Conservation (phyloP, 2,888 invertebrate genomes). For the Dicranocentrus wangi region DNA sequence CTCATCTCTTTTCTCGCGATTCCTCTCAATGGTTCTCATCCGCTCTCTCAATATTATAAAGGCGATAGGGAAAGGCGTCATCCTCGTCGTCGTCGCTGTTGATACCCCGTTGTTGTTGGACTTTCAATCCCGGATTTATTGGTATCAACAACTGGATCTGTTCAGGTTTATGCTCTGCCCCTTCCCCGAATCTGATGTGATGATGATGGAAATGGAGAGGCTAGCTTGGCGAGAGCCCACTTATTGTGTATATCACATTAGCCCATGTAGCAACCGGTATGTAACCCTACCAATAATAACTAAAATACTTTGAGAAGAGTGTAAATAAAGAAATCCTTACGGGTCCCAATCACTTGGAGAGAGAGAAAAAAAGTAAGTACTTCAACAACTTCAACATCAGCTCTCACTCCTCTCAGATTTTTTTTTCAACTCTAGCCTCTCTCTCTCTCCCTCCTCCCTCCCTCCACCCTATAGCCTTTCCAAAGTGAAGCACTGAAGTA, state of each 20-base stretch:
- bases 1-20: constrained; percentile 35
- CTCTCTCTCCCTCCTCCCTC: no score
- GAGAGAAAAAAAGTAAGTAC: no score
- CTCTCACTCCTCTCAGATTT: background rate
- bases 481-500: no score
- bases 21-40: constrained; percentile 13
- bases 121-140: constrained; percentile 37
- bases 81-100: no score
- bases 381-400: constrained; percentile 4
- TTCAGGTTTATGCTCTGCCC: background rate
- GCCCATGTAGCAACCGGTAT: no score
- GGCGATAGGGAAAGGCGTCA: background rate
- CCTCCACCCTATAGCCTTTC: no score
- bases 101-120: no score
- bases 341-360: background rate
- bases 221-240: no score
- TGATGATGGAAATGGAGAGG: no score
- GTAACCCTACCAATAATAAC: no score
- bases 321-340: constrained; percentile 2
- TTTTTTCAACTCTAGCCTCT: background rate
- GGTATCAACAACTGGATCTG: background rate
- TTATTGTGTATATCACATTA: no score
- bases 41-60: no score
- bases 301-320: constrained; percentile 3
- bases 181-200: background rate